phyloP scores from a whole-genome alignment of 2,888 invertebrate genomes.

The Taphrorychus bicolor region DNA sequence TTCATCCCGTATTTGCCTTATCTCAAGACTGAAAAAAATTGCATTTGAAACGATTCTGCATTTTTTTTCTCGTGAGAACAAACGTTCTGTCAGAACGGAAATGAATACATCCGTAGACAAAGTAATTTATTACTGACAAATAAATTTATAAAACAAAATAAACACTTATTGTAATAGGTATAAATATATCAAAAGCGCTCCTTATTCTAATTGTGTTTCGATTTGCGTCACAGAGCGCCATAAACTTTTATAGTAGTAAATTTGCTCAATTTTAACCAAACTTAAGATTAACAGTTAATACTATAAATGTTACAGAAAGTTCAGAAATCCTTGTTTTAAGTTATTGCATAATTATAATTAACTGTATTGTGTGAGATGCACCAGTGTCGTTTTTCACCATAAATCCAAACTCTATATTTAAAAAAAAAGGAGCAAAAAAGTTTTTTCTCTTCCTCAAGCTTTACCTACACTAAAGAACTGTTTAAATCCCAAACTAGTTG shows the following conservation, averaged over 20 bases:
- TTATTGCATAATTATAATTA: not conserved
- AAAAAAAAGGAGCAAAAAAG: not conserved
- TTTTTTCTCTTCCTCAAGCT: not conserved
- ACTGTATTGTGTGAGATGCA: no score
- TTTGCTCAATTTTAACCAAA: constrained; percentile 1
- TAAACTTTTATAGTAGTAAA: constrained; percentile 3
- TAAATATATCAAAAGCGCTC: not conserved
- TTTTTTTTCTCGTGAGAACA: constrained; percentile 3
- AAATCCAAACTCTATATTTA: no score
- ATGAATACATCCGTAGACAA: not conserved
- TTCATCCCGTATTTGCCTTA: no score
- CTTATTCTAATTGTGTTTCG: not conserved
- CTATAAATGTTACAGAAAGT: not conserved
- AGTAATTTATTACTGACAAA: not conserved
- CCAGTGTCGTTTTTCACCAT: no score
- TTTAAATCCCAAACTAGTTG: not conserved
- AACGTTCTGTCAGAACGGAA: not conserved
- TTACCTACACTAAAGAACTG: not conserved
- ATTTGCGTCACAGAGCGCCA: not conserved
- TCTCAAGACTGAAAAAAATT: no score
- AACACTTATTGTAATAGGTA: not conserved
- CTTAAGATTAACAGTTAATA: not conserved
- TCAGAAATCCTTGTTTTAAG: not conserved
- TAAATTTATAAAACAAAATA: no score
- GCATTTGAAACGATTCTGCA: no score